Percentiles rank a stretch among this genome's conserved stretches.
Conservation (phyloP, 2,797 vertebrate genomes). For the Sebastes itinus region DNA sequence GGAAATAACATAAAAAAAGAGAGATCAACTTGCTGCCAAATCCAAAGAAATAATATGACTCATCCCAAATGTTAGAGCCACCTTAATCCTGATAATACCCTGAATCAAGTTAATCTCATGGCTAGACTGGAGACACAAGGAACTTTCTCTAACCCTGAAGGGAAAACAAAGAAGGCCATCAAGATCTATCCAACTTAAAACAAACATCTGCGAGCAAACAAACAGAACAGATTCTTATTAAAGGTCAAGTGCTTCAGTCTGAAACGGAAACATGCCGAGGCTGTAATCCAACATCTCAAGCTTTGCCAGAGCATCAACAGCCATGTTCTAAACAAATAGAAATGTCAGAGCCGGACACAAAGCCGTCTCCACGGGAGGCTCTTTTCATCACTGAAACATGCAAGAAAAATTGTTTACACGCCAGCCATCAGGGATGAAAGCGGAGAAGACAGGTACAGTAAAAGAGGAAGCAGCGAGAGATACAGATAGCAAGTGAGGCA, state of each 20-base stretch:
- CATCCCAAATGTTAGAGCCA: conserved; percentile 41
- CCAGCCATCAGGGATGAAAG: conserved; percentile 32
- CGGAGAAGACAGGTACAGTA: conserved; percentile 17
- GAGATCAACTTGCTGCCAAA: background rate
- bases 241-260: conserved; percentile 64
- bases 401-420: conserved; percentile 53
- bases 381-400: conserved; percentile 49
- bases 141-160: conserved; percentile 30
- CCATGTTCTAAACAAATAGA: conserved; percentile 53
- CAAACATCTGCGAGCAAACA: conserved; percentile 64
- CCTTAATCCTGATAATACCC: conserved; percentile 48
- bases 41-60: conserved; percentile 30
- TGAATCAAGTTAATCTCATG: conserved; percentile 51
- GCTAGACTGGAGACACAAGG: conserved; percentile 29
- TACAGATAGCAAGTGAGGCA: conserved; percentile 1
- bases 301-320: conserved; percentile 33
- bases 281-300: conserved; percentile 55
- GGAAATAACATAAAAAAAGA: background rate
- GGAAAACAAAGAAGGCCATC: conserved; percentile 27
- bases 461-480: conserved; percentile 7
- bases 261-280: conserved; percentile 57
- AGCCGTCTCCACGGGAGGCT: conserved; percentile 28
- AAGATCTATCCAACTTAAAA: conserved; percentile 45
- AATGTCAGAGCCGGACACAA: conserved; percentile 57
- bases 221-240: conserved; percentile 47